Base-by-base conservation (phyloP, 2,888 invertebrate species). In the Lymantria monacha region DNA sequence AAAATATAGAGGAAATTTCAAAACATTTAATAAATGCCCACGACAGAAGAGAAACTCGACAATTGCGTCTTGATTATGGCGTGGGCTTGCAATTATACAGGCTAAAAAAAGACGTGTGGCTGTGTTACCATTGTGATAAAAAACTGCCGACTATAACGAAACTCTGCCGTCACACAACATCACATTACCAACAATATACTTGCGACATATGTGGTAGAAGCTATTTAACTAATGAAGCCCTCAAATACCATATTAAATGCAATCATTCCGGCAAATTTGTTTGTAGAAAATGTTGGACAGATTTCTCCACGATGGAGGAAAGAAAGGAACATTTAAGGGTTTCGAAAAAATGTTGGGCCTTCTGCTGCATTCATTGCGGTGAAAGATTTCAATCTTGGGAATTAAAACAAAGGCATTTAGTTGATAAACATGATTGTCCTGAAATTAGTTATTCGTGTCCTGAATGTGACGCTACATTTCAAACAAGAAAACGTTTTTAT, bases 371-470 rank as follows among this genome's bases (percentile, higher is more conserved):
- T 0, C 57, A 72, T 10, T 90, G 90, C 50, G 79, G 81, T 0
- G 86, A 87, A 5, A 72, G 87, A 46, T 90, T 90, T 53, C 64
- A 75, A 37, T 86, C 87, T 0, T 88, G 84, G 84, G 87, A 88
- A 42, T 57, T 51, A 0, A 88, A 88, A 42, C 78, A 82, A 42
- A 80, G 74, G 41, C 90, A 90, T 60, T 60, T 79, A 36, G 72
- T 75, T 0, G 64, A 73, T 1, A 55, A 59, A 2, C 89, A 90
- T 55, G 79, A 79, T 0, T 68, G 66, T 8, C 70, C 74, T 1
- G 69, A 74, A 47, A 57, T 60, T 0, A 70, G 62, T 0, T 88
- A 87, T 49, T 61, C 72, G 0, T 89, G 89, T 54, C 79, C 85
- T 0, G 87, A 88, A 3, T 89, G 89, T 22, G 67, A 68, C 1